phyloP scores from a whole-genome alignment of 2,888 invertebrate genomes.

The Gisinianus flammeolus region DNA sequence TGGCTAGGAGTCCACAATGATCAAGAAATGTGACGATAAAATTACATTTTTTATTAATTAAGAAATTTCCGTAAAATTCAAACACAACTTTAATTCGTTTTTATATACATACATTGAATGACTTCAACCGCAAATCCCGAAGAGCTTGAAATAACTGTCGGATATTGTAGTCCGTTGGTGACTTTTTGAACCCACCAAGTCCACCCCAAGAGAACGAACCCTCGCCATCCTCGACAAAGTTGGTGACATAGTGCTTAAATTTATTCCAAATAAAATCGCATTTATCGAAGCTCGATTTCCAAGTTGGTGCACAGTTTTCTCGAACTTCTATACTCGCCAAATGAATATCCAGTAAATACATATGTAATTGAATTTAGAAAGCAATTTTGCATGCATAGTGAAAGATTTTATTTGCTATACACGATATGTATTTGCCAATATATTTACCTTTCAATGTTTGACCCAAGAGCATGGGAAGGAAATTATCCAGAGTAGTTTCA shows the following conservation, averaged over 20 bases:
- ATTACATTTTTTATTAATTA: not conserved
- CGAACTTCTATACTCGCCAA: conserved; percentile 56
- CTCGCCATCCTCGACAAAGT: conserved; percentile 78
- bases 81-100: too few relatives aligned
- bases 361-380: not conserved
- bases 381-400: too few relatives aligned
- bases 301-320: conserved; percentile 51
- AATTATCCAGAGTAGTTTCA: conserved; percentile 76
- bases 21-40: not conserved
- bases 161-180: conserved; percentile 82
- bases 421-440: not conserved
- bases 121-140: conserved; percentile 1
- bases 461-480: conserved; percentile 81
- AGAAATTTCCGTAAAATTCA: too few relatives aligned
- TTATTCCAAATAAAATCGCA: conserved; percentile 79
- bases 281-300: conserved; percentile 67
- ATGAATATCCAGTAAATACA: not conserved
- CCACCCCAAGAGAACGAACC: conserved; percentile 73
- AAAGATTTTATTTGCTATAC: too few relatives aligned
- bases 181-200: conserved; percentile 72
- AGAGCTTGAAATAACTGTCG: conserved; percentile 72
- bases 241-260: conserved; percentile 78
- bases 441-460: conserved; percentile 48
- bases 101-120: not conserved
- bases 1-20: not conserved